A percentile compares a stretch with the other conserved stretches of the same genome.
Evolutionary conservation across 2,888 invertebrate genomes (phyloP).

Genomic region (Folsomia candida): DNA sequence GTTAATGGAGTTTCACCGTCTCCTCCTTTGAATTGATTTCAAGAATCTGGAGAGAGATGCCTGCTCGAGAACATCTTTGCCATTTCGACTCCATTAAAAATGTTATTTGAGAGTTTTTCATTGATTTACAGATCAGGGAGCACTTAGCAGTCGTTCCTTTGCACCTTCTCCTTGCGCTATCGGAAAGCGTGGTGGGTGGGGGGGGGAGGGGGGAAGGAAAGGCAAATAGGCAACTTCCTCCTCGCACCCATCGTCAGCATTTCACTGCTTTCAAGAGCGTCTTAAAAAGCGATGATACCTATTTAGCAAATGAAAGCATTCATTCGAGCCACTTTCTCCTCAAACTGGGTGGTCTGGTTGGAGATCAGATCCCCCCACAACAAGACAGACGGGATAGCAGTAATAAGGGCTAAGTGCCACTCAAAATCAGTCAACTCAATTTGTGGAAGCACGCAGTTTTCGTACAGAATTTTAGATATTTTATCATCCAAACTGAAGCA

Average conservation of each 20-base stretch:
- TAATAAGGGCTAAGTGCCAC: too few relatives aligned
- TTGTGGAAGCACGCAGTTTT: too few relatives aligned
- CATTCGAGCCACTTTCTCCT: too few relatives aligned
- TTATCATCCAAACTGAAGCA: too few relatives aligned
- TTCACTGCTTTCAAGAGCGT: neutral
- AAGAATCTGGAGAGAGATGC: constrained; percentile 46
- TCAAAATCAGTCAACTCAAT: too few relatives aligned
- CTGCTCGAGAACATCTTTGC: constrained; percentile 47
- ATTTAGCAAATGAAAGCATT: constrained; percentile 5
- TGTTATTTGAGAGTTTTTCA: constrained; percentile 51
- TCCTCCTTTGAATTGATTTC: constrained; percentile 50
- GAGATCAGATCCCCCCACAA: too few relatives aligned
- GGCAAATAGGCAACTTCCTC: neutral
- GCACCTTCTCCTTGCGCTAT: constrained; percentile 23
- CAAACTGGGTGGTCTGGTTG: too few relatives aligned
- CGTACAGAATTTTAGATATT: too few relatives aligned
- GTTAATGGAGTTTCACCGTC: constrained; percentile 51
- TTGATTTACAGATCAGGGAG: constrained; percentile 51
- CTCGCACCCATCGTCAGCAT: neutral
- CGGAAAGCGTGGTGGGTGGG: neutral
- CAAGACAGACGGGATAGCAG: too few relatives aligned
- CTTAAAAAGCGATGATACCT: neutral
- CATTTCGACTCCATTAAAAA: constrained; percentile 51
- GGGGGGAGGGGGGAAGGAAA: neutral
- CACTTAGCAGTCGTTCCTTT: constrained; percentile 39